Evolutionary conservation across 2,888 invertebrate species (phyloP).

Genomic region (Macrophya alboannulata): DNA sequence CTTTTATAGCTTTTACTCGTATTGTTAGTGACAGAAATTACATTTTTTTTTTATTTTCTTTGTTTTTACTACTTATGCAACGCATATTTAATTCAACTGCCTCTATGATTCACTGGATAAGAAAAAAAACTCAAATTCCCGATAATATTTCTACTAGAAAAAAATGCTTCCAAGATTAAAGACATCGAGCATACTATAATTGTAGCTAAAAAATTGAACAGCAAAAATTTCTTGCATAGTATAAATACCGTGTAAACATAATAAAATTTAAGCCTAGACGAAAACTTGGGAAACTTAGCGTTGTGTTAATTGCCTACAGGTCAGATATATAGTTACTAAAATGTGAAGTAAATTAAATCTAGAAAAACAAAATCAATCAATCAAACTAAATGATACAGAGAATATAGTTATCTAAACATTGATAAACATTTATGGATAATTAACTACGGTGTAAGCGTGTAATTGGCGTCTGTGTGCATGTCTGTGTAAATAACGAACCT

Average conservation of each 20-base stretch:
- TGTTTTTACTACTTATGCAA: background rate
- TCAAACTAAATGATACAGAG: background rate
- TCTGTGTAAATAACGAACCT: constrained; percentile 74
- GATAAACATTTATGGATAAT: constrained; percentile 28
- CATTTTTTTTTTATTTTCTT: background rate
- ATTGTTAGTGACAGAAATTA: background rate
- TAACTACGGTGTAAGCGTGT: constrained; percentile 41
- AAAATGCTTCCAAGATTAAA: background rate
- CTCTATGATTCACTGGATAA: background rate
- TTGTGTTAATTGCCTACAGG: background rate
- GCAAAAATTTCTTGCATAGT: background rate
- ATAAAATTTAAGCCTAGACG: background rate
- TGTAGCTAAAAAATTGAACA: background rate
- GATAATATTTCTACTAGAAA: background rate
- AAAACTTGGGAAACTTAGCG: background rate
- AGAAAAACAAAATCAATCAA: background rate
- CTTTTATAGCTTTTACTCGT: background rate
- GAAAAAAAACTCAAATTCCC: background rate
- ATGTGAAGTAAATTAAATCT: background rate
- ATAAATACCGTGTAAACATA: too few species aligned
- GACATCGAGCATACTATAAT: background rate
- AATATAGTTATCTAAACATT: constrained; percentile 36
- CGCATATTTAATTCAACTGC: background rate
- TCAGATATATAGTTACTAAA: background rate
- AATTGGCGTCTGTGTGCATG: constrained; percentile 65